Evolutionary conservation across 2,113 vertebrate species (phyloP).

Genomic region (Phodopus roborovskii): DNA sequence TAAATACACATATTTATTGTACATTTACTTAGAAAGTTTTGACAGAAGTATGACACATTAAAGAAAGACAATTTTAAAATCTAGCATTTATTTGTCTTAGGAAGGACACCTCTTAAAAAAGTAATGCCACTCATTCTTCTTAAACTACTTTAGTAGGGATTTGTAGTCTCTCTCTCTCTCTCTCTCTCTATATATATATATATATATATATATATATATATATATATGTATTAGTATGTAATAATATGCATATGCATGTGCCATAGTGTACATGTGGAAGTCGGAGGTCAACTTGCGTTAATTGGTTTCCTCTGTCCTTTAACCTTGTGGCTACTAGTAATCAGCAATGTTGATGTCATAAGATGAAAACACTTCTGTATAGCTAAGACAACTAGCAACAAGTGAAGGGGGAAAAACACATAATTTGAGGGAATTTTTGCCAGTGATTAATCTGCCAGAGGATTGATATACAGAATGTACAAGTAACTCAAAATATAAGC

Average conservation of each 20-base stretch:
- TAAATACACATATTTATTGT: background rate
- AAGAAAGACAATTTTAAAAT: too few relatives aligned
- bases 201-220: too few relatives aligned
- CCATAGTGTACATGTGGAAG: background rate
- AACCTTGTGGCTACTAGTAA: background rate
- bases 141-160: background rate
- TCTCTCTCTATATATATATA: background rate
- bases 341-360: too few relatives aligned
- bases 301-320: background rate
- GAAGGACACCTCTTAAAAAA: background rate
- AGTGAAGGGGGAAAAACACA: too few relatives aligned
- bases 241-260: background rate
- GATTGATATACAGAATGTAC: too few relatives aligned
- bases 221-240: background rate
- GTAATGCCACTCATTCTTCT: fast-evolving
- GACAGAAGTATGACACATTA: background rate
- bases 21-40: background rate
- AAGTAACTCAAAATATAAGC: too few relatives aligned
- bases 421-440: too few relatives aligned
- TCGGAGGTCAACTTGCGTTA: background rate
- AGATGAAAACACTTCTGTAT: too few relatives aligned
- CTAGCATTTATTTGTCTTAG: background rate
- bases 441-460: too few relatives aligned
- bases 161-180: too few relatives aligned
- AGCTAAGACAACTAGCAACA: too few relatives aligned